phyloP scores from a whole-genome alignment of 2,113 vertebrate species.

The Dunckerocampus dactyliophorus region DNA sequence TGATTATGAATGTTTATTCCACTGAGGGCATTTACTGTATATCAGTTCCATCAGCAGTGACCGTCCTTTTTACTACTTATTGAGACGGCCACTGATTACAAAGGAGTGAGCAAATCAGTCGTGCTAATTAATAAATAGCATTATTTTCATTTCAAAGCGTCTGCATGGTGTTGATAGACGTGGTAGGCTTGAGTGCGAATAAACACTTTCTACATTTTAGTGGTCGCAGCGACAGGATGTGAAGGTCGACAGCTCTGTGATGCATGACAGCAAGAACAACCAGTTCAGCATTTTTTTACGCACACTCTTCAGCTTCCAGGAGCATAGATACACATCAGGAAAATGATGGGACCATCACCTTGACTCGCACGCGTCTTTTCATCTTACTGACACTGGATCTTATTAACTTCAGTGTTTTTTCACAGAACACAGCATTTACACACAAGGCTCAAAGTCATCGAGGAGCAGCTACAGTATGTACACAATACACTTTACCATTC shows the following conservation, averaged over 20 bases:
- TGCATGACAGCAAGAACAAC: slow-evolving; percentile 45
- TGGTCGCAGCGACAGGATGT: slow-evolving; percentile 24
- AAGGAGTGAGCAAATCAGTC: slow-evolving; percentile 15
- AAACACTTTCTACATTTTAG: slow-evolving; percentile 32
- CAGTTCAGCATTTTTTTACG: slow-evolving; percentile 45
- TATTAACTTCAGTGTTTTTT: background rate
- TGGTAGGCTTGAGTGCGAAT: slow-evolving; percentile 10
- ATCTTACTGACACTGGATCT: background rate
- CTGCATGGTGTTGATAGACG: background rate
- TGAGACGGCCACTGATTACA: slow-evolving; percentile 30
- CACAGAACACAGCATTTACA: too few relatives aligned
- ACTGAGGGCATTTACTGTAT: background rate
- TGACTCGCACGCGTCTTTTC: slow-evolving; percentile 1
- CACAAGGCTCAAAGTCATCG: too few relatives aligned
- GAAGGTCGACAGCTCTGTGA: slow-evolving; percentile 53
- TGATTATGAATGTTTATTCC: slow-evolving; percentile 6
- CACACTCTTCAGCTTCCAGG: slow-evolving; percentile 10
- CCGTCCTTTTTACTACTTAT: slow-evolving; percentile 19
- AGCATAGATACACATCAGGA: slow-evolving; percentile 19
- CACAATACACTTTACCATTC: too few relatives aligned
- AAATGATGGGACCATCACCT: slow-evolving; percentile 18
- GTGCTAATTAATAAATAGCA: slow-evolving; percentile 17
- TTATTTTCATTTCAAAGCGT: background rate
- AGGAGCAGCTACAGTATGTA: too few relatives aligned
- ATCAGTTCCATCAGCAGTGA: slow-evolving; percentile 24